Conservation (phyloP, 2,113 vertebrate genomes). For the Axis porcinus region DNA sequence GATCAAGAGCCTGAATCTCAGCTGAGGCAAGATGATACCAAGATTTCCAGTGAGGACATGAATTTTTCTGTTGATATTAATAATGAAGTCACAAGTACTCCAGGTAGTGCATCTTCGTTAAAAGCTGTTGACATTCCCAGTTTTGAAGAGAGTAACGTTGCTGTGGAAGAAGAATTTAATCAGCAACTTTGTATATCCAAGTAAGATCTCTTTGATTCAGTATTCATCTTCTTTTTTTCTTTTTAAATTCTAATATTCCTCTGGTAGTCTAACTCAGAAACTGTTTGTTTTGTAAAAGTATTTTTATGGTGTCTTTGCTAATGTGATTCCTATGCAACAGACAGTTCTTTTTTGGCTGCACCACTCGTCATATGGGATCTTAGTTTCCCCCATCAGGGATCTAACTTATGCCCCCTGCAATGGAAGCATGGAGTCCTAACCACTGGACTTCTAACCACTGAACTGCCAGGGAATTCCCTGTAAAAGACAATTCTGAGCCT, state of each 20-base stretch:
- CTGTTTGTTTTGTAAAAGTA: background rate
- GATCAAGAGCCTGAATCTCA: conserved; percentile 53
- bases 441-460: background rate
- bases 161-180: conserved; percentile 74
- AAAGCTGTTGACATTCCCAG: conserved; percentile 83
- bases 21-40: conserved; percentile 79
- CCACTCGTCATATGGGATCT: background rate
- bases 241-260: background rate
- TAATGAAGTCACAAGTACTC: conserved; percentile 76
- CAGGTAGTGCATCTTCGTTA: conserved; percentile 80
- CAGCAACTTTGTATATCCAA: conserved; percentile 58
- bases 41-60: conserved; percentile 81
- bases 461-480: background rate
- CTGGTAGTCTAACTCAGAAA: background rate
- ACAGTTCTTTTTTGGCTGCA: background rate
- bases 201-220: conserved; percentile 68
- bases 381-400: background rate
- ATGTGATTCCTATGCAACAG: background rate
- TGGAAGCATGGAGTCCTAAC: background rate
- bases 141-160: conserved; percentile 80
- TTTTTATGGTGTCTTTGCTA: background rate
- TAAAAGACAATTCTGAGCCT: background rate
- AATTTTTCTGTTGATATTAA: conserved; percentile 79
- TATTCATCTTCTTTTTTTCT: background rate
- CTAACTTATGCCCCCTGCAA: background rate